Evolutionary conservation across 1,140 invertebrate genomes (phyloP), one percentile per base, ranked within the genome.

Genomic region (Yoshiicerus persimilis): DNA sequence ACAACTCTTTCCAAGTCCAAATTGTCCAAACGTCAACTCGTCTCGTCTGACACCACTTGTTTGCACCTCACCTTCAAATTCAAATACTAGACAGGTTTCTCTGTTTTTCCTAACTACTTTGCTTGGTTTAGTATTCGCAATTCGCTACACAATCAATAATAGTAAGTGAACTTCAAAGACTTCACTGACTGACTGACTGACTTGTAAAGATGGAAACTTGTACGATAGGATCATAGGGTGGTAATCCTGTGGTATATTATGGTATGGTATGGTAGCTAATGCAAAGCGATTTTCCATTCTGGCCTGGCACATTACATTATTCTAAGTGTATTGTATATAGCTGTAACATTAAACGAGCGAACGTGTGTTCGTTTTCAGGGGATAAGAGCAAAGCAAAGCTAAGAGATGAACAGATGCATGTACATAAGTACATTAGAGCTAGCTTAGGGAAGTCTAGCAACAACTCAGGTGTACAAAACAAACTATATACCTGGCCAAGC

Each of bases 141-240:
- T 77, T 77, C 70, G 34, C 70, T 16, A 77, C 70, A 77, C 70
- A 77, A 36, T 77, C 70, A 36, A 77, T 77, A 77, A n/a, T 75
- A 34, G 13, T 36, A 77, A 77, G 70, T 77, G 70, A 77, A 77
- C 70, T 77, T 77, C 70, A 77, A 34, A 77, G 70, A 77, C 70
- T 77, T 77, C 70, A 77, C 70, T 38, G 70, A 77, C 70, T 77
- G 70, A 77, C 70, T 77, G 70, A 77, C 70, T 77, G 70, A 77
- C 32, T 77, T 77, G 70, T 36, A 77, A 77, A 77, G 70, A 77
- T 77, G 70, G 70, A 77, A 77, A 77, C 70, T 77, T n/a, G 70
- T 34, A 77, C 34, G 27, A 1, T 16, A 75, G 27, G 32, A 13
- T n/a, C n/a, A n/a, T 36, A 66, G 64, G 70, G 70, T 77, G 70